phyloP scores from a whole-genome alignment of 2,797 vertebrate species.

The Poecilia wingei region DNA sequence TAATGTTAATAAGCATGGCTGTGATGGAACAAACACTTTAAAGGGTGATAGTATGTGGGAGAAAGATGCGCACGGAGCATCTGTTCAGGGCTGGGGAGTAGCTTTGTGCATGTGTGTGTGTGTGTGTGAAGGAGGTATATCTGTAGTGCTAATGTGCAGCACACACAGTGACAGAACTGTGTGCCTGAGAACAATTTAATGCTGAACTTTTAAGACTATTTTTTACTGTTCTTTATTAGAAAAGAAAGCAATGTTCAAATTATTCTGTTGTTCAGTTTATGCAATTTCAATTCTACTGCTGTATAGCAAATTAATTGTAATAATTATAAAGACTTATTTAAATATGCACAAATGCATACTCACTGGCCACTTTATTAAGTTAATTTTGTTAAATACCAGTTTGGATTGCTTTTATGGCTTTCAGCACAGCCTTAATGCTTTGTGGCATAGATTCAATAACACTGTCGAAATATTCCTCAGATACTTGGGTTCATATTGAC shows the following conservation, averaged over 20 bases:
- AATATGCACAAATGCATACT: background rate
- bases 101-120: constrained; percentile 1
- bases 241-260: constrained; percentile 11
- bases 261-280: constrained; percentile 1
- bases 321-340: constrained; percentile 35
- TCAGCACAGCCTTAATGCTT: background rate
- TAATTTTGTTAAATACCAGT: background rate
- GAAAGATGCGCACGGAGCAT: constrained; percentile 57
- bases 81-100: constrained; percentile 41
- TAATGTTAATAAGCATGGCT: constrained; percentile 64
- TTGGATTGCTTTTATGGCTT: background rate
- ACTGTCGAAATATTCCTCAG: background rate
- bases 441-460: background rate
- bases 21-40: constrained; percentile 63
- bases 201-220: constrained; percentile 19
- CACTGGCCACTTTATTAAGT: background rate
- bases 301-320: constrained; percentile 26
- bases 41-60: constrained; percentile 64
- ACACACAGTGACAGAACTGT: constrained; percentile 40
- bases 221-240: background rate
- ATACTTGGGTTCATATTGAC: background rate
- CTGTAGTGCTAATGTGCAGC: constrained; percentile 47
- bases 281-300: constrained; percentile 20
- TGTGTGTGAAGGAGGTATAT: constrained; percentile 23
- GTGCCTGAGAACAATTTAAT: constrained; percentile 28